These are phyloP conservation scores for Lacerta viridis DNA, from an alignment of 2,797 vertebrate species.

Conservation along the genomic window DNA sequence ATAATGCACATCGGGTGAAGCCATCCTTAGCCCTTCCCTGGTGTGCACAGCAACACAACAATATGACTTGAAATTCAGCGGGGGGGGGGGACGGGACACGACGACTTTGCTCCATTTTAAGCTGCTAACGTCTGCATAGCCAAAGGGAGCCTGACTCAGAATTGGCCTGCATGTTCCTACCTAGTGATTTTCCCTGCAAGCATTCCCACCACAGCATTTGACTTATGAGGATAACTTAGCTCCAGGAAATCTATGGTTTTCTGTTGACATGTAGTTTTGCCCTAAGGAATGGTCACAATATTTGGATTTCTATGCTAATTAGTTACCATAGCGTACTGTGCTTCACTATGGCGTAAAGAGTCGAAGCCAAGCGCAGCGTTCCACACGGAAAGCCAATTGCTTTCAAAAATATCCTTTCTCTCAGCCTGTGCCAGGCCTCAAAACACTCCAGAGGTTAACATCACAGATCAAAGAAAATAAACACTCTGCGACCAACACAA, in stretches of 20 bases:
- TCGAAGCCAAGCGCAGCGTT: background rate
- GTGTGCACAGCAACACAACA: too few species aligned
- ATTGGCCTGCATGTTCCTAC: too few species aligned
- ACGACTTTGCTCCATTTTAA: too few species aligned
- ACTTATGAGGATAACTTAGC: background rate
- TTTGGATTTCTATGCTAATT: constrained; percentile 8
- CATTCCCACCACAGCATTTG: too few species aligned
- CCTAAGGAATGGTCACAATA: background rate
- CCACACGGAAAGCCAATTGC: background rate
- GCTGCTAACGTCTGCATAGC: too few species aligned
- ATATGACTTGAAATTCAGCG: too few species aligned
- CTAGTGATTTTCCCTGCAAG: background rate
- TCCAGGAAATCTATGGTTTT: background rate
- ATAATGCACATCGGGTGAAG: too few species aligned
- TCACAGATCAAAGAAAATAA: constrained; percentile 10
- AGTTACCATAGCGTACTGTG: background rate
- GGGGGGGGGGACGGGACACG: too few species aligned
- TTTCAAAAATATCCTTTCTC: background rate
- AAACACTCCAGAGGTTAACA: constrained; percentile 6
- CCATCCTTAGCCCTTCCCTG: too few species aligned
- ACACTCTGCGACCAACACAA: background rate
- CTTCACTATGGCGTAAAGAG: background rate
- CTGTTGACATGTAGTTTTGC: background rate
- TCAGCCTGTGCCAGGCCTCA: constrained; percentile 6
- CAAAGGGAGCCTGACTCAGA: too few species aligned